A percentile compares a stretch with the other conserved stretches of the same genome.
Conservation (phyloP, 1,140 invertebrate genomes). For the Bacillus rossius region DNA sequence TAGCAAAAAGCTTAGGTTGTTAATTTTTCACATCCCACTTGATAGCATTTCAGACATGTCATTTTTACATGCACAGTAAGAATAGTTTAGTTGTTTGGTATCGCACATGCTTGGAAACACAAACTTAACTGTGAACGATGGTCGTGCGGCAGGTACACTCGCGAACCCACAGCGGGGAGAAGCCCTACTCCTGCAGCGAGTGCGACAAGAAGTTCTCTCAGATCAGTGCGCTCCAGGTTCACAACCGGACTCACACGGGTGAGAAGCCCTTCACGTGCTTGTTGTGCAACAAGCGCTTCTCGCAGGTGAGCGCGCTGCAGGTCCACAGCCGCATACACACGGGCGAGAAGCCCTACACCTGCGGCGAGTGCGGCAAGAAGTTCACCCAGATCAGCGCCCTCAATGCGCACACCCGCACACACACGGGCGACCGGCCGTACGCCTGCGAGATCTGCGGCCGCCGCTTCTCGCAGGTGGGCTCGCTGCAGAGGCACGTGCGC, state of each 20-base stretch:
- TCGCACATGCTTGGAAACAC: no score
- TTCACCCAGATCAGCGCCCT: slow-evolving; percentile 40
- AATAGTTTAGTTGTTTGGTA: no score
- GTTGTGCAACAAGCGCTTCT: slow-evolving; percentile 10
- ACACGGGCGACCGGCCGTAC: slow-evolving; percentile 21
- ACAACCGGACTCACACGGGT: slow-evolving; percentile 27
- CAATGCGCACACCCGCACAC: slow-evolving; percentile 7
- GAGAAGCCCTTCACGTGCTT: slow-evolving; percentile 48
- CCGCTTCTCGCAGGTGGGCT: slow-evolving; percentile 28
- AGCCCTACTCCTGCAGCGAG: slow-evolving; percentile 1
- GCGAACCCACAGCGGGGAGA: neutral
- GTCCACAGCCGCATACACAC: slow-evolving; percentile 9
- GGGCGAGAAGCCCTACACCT: slow-evolving; percentile 27
- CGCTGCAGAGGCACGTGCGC: slow-evolving; percentile 20
- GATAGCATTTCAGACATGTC: no score
- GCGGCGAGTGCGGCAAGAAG: slow-evolving; percentile 48
- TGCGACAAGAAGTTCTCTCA: neutral
- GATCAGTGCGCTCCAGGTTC: neutral
- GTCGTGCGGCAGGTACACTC: neutral
- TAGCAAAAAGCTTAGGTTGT: no score
- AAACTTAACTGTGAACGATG: no score
- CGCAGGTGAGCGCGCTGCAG: neutral
- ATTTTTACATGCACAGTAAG: no score
- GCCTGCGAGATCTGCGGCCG: slow-evolving; percentile 28
- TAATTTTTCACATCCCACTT: no score